Evolutionary conservation across 2,113 vertebrate species (phyloP), one percentile per base, ranked within the genome.

Genomic region (Raphicerus campestris): DNA sequence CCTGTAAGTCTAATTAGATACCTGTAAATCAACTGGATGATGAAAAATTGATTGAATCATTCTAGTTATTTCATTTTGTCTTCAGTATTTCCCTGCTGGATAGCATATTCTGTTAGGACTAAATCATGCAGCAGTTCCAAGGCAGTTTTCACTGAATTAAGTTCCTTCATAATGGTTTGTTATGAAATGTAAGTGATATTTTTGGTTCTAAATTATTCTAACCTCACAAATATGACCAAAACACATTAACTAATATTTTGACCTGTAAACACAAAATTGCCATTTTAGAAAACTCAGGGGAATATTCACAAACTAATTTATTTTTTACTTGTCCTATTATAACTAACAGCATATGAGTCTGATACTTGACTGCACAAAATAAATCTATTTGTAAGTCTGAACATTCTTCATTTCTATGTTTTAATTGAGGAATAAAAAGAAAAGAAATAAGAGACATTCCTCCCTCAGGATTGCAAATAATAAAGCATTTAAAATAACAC

Each of bases 291-390:
- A 77, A 82, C 60, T 93, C 1, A 0, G 5, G 47, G 56, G 63
- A 96, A 7, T 91, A 96, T 80, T 94, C 88, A 93, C 20, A 89
- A 96, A 70, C 47, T 94, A 91, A 96, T 95, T 97, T 95, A 91
- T 95, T 95, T 98, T 97, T 97, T 49, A 96, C 22, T 86, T 92
- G 61, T 91, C 30, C 58, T 87, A 24, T 97, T 95, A 85, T 95
- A 93, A 73, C 39, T 92, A 92, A 84, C 1, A 95, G 42, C 2
- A 24, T 96, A 42, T 75, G 35, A 96, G 19, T 70, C 51, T 89
- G 42, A 60, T 95, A 35, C 51, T 96, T 87, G 51, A 96, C 28
- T 93, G 60, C 45, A 87, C 78, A 96, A 84, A 93, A 49, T 0
- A 66, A 91, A 91, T 92, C 32, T 93, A 93, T 94, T 97, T 92